Percentiles rank a stretch among this genome's conserved stretches.
phyloP scores from a whole-genome alignment of 2,888 invertebrate genomes.

The Synergus laeviventris region DNA sequence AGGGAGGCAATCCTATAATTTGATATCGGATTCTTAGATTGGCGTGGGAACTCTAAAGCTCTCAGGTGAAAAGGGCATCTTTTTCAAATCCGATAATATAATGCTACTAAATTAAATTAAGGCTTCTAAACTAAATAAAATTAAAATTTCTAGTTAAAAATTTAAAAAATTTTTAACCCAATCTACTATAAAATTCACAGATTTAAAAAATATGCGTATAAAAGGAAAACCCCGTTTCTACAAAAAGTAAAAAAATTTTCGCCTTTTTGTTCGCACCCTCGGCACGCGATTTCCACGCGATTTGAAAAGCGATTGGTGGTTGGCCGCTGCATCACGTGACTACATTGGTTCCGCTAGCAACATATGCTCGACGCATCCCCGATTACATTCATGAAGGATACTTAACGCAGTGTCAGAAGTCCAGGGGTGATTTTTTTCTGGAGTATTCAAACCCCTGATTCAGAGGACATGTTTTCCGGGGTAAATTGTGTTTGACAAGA shows the following conservation, averaged over 20 bases:
- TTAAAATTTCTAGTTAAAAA: neutral
- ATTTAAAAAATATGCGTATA: neutral
- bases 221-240: neutral
- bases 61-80: neutral
- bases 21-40: constrained; percentile 14
- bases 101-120: neutral
- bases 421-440: constrained; percentile 59
- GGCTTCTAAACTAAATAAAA: neutral
- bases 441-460: constrained; percentile 55
- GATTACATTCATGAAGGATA: constrained; percentile 42
- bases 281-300: constrained; percentile 13
- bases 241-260: constrained; percentile 1
- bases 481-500: constrained; percentile 36
- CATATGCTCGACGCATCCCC: constrained; percentile 50
- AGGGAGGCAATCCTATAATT: constrained; percentile 19
- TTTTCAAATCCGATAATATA: neutral
- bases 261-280: constrained; percentile 38
- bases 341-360: constrained; percentile 48
- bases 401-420: constrained; percentile 47
- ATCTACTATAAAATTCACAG: neutral
- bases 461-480: constrained; percentile 57
- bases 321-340: constrained; percentile 43
- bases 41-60: constrained; percentile 21
- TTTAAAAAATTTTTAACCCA: no score
- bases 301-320: constrained; percentile 41